Base-by-base conservation (phyloP, 2,797 vertebrate species). In the Phoebastria nigripes region DNA sequence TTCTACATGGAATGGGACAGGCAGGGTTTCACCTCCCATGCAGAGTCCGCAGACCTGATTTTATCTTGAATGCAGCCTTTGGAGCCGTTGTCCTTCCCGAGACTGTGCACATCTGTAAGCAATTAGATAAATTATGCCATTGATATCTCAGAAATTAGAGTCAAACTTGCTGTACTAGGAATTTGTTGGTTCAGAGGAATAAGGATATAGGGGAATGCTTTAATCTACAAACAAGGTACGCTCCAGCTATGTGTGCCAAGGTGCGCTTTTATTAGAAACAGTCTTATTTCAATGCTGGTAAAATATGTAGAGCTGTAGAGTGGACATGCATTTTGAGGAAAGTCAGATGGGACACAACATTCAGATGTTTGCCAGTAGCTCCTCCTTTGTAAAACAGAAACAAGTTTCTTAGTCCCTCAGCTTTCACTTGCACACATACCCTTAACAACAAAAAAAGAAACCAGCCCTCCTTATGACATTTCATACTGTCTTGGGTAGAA, bases 1-100 rank as follows among this genome's bases (percentile, higher is more conserved):
- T 33, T 35, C 12, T 25, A 4, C 0, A 0, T 33, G 39, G 37
- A 21, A 39, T 2, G 4, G 47, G 33, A 61, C 31, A 47, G 54
- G 8, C n/a, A 82, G 71, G 47, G 21, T 89, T 47, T 77, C n/a
- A 8, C 4, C 35, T 81, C 21, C 37, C 17, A 3, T 3, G 5
- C 44, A 29, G 24, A 26, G 4, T 35, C 29, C 3, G 0, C 52
- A 72, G 29, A 54, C 31, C 15, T 61, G 79, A 78, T 70, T 67
- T 44, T 49, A 15, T 82, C 35, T 46, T 49, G n/a, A 74, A 15
- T 15, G 58, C 33, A 28, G 35, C 46, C 35, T 78, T 69, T 83
- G 49, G 72, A 91, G 61, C 28, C 0, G 0, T 52, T 2, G 1
- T 90, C 52, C 42, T 80, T 55, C 67, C 37, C 0, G 7, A 82